A percentile compares a stretch with the other conserved stretches of the same genome.
phyloP scores from a whole-genome alignment of 1,140 invertebrate species.

The Harlomillsia oculata region DNA sequence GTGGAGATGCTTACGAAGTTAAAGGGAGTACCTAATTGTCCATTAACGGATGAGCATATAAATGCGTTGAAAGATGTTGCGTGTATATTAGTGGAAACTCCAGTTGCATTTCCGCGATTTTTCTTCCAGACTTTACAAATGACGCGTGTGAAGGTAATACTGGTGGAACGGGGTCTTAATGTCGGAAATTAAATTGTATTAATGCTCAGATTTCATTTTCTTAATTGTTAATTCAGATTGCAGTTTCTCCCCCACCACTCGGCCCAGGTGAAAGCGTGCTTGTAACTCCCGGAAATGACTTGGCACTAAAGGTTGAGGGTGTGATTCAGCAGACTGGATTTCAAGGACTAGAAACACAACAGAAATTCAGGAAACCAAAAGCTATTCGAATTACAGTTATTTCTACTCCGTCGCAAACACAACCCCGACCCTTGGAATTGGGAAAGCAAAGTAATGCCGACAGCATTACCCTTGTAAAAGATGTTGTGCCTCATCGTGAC shows the following conservation, averaged over 20 bases:
- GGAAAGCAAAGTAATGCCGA: slow-evolving; percentile 20
- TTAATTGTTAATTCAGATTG: slow-evolving; percentile 47
- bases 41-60: slow-evolving; percentile 50
- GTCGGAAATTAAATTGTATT: no score
- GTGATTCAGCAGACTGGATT: slow-evolving; percentile 56
- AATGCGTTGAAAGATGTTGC: slow-evolving; percentile 57
- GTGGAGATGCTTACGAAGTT: slow-evolving; percentile 20
- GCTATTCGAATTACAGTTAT: slow-evolving; percentile 37
- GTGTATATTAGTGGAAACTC: slow-evolving; percentile 53
- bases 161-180: neutral
- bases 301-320: slow-evolving; percentile 78
- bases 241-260: slow-evolving; percentile 71
- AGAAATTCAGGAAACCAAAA: slow-evolving; percentile 36
- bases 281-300: slow-evolving; percentile 62
- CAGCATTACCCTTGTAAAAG: slow-evolving; percentile 21
- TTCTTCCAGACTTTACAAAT: slow-evolving; percentile 81
- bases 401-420: slow-evolving; percentile 31
- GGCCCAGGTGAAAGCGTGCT: slow-evolving; percentile 63
- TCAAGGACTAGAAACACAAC: neutral
- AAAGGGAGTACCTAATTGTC: slow-evolving; percentile 3
- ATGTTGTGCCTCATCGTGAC: slow-evolving; percentile 61
- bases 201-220: neutral
- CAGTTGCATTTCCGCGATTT: slow-evolving; percentile 66
- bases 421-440: slow-evolving; percentile 19
- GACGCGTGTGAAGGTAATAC: slow-evolving; percentile 50